Percentiles rank a stretch among this genome's conserved stretches.
Conservation (phyloP, 2,888 invertebrate species). For the Adelognathus sp. region DNA sequence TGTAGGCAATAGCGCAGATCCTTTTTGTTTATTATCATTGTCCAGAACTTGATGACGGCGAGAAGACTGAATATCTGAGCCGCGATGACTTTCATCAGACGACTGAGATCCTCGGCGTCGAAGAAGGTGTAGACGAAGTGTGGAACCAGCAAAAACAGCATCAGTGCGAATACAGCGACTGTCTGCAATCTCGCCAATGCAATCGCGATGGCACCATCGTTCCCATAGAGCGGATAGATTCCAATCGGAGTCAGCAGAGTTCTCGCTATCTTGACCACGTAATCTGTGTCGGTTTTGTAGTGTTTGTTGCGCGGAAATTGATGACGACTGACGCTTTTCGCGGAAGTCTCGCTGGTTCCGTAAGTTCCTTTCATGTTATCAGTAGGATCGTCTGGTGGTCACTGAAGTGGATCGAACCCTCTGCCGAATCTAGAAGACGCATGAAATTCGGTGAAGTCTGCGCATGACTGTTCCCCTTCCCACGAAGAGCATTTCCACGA, state of each 20-base stretch:
- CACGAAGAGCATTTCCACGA: too few species aligned
- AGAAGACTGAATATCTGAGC: constrained; percentile 73
- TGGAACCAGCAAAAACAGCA: constrained; percentile 73
- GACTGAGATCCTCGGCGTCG: constrained; percentile 73
- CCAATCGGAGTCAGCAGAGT: constrained; percentile 72
- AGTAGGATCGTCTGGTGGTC: too few species aligned
- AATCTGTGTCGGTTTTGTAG: constrained; percentile 69
- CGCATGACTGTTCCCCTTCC: too few species aligned
- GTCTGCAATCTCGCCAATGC: constrained; percentile 65
- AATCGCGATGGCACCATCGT: constrained; percentile 57
- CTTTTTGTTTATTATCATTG: constrained; percentile 71
- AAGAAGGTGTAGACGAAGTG: constrained; percentile 74
- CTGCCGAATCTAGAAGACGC: too few species aligned
- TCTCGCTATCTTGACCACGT: constrained; percentile 69
- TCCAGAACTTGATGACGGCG: constrained; percentile 76
- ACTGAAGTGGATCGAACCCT: too few species aligned
- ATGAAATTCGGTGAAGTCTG: too few species aligned
- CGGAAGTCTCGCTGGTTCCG: too few species aligned
- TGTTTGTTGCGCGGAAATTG: constrained; percentile 40
- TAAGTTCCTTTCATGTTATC: constrained; percentile 17
- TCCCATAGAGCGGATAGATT: constrained; percentile 74
- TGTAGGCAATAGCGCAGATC: constrained; percentile 69
- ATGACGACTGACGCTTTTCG: too few species aligned
- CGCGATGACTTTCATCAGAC: constrained; percentile 74
- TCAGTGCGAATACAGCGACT: constrained; percentile 67